phyloP scores from a whole-genome alignment of 2,888 invertebrate genomes.

The Drosophila robusta region DNA sequence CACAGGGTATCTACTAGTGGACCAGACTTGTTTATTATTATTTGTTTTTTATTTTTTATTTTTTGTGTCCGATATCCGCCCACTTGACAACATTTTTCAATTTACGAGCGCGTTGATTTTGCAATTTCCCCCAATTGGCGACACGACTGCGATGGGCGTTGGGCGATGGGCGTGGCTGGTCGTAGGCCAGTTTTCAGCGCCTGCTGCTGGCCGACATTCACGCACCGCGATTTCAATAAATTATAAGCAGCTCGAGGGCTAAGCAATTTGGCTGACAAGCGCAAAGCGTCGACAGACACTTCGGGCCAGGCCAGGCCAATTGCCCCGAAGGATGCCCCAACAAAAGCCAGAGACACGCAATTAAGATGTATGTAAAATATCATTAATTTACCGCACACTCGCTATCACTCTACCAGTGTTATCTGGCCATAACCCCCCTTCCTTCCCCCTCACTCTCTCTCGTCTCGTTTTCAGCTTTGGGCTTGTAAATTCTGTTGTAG shows the following conservation, averaged over 20 bases:
- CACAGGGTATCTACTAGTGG: not conserved
- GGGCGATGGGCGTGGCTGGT: conserved; percentile 9
- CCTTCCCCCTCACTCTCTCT: not conserved
- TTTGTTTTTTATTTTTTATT: conserved; percentile 1
- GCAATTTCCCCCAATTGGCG: conserved; percentile 45
- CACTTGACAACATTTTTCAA: conserved; percentile 73
- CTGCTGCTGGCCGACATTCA: conserved; percentile 9
- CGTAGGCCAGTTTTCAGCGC: conserved; percentile 9
- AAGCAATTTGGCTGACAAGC: conserved; percentile 63
- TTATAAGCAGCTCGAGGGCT: conserved; percentile 70
- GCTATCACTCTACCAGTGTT: not conserved
- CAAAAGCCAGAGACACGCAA: conserved; percentile 53
- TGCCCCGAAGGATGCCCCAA: conserved; percentile 37
- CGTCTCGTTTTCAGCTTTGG: conserved; percentile 5
- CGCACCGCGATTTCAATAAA: conserved; percentile 69
- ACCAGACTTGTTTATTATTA: not conserved
- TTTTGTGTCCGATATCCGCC: conserved; percentile 28
- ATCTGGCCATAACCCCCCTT: not conserved
- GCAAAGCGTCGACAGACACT: conserved; percentile 24
- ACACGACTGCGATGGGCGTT: conserved; percentile 8
- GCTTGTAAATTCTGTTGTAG: conserved; percentile 32
- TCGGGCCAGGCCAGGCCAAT: conserved; percentile 11
- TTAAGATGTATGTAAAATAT: conserved; percentile 64
- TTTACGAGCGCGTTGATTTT: conserved; percentile 69
- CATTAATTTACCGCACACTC: conserved; percentile 54